A percentile compares a stretch with the other conserved stretches of the same genome.
phyloP scores from a whole-genome alignment of 2,797 vertebrate genomes.

The Gymnodraco acuticeps region DNA sequence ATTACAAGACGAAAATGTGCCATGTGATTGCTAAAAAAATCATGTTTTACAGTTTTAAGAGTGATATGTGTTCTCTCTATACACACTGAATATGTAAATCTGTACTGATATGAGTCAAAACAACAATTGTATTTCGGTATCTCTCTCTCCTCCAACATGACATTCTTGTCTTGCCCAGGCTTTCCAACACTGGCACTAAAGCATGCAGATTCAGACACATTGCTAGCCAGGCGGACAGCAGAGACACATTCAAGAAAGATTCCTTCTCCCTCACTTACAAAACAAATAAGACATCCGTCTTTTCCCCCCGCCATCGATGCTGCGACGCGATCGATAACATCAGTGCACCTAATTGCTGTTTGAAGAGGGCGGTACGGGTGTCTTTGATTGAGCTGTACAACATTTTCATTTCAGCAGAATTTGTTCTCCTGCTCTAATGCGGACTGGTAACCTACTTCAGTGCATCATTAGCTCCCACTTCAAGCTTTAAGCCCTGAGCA shows the following conservation, averaged over 20 bases:
- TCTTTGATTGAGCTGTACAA: conserved; percentile 60
- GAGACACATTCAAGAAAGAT: conserved; percentile 16
- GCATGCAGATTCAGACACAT: conserved; percentile 26
- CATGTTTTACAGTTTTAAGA: neutral
- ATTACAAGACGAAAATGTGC: too few relatives aligned
- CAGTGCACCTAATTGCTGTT: conserved; percentile 69
- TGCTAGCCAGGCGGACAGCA: conserved; percentile 6
- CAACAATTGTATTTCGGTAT: neutral
- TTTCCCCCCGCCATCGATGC: conserved; percentile 26
- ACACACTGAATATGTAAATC: neutral
- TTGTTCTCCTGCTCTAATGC: conserved; percentile 58
- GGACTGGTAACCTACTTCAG: conserved; percentile 79
- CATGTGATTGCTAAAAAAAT: neutral
- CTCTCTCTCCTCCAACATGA: conserved; percentile 7
- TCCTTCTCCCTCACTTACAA: conserved; percentile 39
- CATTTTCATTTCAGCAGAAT: conserved; percentile 67
- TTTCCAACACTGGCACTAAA: neutral
- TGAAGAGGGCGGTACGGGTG: conserved; percentile 31
- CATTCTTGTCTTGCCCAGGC: conserved; percentile 30
- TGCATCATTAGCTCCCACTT: conserved; percentile 75
- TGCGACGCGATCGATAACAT: conserved; percentile 55
- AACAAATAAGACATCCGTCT: conserved; percentile 62
- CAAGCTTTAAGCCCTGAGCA: conserved; percentile 59
- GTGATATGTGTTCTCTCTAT: neutral
- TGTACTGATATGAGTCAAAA: neutral